Evolutionary conservation across 2,888 invertebrate species (phyloP).

Genomic region (Ennomos fuscantarius): DNA sequence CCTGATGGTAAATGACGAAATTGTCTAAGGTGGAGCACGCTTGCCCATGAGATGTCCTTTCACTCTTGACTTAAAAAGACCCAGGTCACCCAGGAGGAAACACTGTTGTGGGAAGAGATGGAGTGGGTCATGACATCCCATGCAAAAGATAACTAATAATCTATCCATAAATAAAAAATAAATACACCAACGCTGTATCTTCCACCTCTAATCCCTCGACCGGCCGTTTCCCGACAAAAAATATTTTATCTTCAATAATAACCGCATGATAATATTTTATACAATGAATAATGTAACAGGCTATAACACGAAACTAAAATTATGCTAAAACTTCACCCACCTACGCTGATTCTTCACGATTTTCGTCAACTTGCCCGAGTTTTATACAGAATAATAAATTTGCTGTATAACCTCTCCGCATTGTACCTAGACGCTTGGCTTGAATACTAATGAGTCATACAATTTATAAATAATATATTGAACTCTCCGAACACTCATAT

Average conservation of each 20-base stretch:
- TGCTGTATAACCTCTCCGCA: not conserved
- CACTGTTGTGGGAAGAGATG: too few species aligned
- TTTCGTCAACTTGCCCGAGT: conserved; percentile 31
- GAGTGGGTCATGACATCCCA: not conserved
- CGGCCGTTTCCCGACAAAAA: conserved; percentile 25
- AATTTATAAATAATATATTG: too few species aligned
- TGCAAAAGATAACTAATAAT: conserved; percentile 4
- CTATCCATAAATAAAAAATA: conserved; percentile 10
- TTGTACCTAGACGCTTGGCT: not conserved
- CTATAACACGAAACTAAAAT: conserved; percentile 41
- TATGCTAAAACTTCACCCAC: conserved; percentile 42
- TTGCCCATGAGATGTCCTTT: too few species aligned
- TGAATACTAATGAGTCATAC: not conserved
- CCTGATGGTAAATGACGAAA: too few species aligned
- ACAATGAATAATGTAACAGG: conserved; percentile 44
- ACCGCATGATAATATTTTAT: conserved; percentile 39
- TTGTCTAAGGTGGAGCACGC: too few species aligned
- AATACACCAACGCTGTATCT: conserved; percentile 9
- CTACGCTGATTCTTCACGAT: conserved; percentile 31
- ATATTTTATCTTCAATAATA: conserved; percentile 36
- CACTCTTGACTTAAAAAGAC: too few species aligned
- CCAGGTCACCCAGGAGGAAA: too few species aligned
- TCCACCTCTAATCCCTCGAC: conserved; percentile 24
- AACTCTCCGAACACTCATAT: too few species aligned
- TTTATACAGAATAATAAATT: conserved; percentile 18